phyloP scores from a whole-genome alignment of 2,797 vertebrate genomes.

The Champsocephalus gunnari region DNA sequence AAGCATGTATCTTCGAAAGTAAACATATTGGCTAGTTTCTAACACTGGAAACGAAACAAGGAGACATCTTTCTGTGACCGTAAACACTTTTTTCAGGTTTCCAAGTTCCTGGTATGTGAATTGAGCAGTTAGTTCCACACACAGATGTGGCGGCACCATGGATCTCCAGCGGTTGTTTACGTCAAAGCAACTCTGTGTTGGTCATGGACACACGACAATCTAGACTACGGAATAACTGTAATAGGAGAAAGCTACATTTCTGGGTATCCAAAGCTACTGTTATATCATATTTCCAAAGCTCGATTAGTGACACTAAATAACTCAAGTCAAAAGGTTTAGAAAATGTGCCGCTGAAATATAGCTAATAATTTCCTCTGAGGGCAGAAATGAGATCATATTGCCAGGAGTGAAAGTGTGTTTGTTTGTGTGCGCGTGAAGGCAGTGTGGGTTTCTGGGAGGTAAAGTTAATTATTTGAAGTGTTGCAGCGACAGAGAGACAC shows the following conservation, averaged over 20 bases:
- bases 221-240: not conserved
- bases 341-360: not conserved
- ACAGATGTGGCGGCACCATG: not conserved
- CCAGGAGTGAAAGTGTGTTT: slow-evolving; percentile 1
- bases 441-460: slow-evolving; percentile 11
- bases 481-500: not conserved
- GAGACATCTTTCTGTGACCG: not conserved
- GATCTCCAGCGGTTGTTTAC: not conserved
- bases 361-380: slow-evolving; percentile 18
- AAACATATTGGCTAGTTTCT: not conserved
- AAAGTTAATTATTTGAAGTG: slow-evolving; percentile 52
- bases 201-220: not conserved
- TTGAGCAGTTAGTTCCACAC: not conserved
- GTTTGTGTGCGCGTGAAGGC: not conserved
- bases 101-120: not conserved
- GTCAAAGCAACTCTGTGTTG: not conserved
- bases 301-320: not conserved
- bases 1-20: not conserved
- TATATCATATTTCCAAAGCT: slow-evolving; percentile 2
- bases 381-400: slow-evolving; percentile 31
- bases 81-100: not conserved
- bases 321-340: not conserved
- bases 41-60: not conserved
- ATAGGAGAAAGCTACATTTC: not conserved
- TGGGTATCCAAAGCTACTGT: not conserved